A percentile compares a stretch with the other conserved stretches of the same genome.
phyloP scores from a whole-genome alignment of 2,797 vertebrate species.

The Craterocephalus amniculus region DNA sequence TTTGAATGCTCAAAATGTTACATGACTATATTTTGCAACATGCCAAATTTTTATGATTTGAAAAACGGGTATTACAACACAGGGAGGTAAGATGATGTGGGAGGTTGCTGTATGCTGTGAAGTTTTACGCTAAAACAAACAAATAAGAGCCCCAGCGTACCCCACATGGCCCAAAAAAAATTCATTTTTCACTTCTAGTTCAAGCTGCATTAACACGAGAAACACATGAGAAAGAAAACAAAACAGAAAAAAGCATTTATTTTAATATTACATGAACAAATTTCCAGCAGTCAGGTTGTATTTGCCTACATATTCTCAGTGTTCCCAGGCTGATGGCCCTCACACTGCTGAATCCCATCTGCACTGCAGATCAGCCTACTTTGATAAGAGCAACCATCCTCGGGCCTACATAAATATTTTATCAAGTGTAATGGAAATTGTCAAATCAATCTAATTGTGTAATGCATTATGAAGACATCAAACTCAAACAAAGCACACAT shows the following conservation, averaged over 20 bases:
- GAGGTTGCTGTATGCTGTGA: neutral
- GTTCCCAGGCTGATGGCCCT: conserved; percentile 93
- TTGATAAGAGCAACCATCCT: conserved; percentile 99
- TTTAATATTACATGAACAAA: conserved; percentile 18
- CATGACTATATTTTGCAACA: no score
- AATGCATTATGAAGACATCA: conserved; percentile 99
- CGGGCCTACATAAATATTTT: conserved; percentile 99
- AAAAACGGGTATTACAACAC: neutral
- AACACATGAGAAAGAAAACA: neutral
- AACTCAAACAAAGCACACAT: conserved; percentile 99
- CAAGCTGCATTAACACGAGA: neutral
- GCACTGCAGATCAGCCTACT: conserved; percentile 91
- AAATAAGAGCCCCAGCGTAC: neutral
- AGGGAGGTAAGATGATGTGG: neutral
- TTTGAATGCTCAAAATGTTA: neutral
- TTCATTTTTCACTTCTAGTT: neutral
- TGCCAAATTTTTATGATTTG: no score
- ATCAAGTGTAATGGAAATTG: conserved; percentile 99
- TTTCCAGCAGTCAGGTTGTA: conserved; percentile 35
- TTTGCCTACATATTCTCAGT: conserved; percentile 34
- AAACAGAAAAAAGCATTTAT: conserved; percentile 12
- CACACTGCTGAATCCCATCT: conserved; percentile 78
- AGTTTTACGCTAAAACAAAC: no score
- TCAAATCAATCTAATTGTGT: conserved; percentile 99
- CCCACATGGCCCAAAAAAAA: neutral